Evolutionary conservation across 2,797 vertebrate species (phyloP).

Genomic region (Alcedo quadribrachys): DNA sequence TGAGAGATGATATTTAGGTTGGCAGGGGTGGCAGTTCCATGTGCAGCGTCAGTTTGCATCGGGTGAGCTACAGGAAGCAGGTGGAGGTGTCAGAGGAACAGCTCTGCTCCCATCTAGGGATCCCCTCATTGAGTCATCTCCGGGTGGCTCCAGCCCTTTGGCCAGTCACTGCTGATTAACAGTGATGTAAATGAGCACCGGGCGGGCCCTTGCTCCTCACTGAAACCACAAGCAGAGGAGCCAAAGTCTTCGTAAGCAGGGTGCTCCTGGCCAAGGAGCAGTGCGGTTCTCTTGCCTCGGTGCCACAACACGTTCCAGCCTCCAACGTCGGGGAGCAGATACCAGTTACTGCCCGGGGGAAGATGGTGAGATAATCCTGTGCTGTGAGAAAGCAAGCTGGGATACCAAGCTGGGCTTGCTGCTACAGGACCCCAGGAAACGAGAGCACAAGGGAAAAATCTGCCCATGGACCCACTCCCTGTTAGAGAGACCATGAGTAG

Average conservation of each 20-base stretch:
- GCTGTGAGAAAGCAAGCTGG: conserved; percentile 33
- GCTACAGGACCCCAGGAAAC: conserved; percentile 58
- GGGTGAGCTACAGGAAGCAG: not conserved
- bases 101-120: not conserved
- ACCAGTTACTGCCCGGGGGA: conserved; percentile 20
- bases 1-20: not conserved
- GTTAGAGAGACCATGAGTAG: not conserved
- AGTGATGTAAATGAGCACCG: not conserved
- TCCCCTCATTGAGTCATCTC: not conserved
- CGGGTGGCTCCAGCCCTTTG: not conserved
- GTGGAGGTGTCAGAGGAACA: not conserved
- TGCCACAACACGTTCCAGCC: conserved; percentile 20
- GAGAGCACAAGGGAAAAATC: conserved; percentile 4
- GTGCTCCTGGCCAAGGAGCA: not conserved
- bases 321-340: not conserved
- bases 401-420: conserved; percentile 25
- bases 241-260: conserved; percentile 8
- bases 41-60: fast-evolving
- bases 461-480: not conserved
- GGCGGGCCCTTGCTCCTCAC: conserved; percentile 12
- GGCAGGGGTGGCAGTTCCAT: not conserved
- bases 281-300: not conserved
- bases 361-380: conserved; percentile 52
- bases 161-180: conserved; percentile 53
- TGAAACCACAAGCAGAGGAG: not conserved